These are phyloP conservation scores for Craseonycteris thonglongyai DNA, from an alignment of 2,113 vertebrate genomes.

Conservation along the genomic window DNA sequence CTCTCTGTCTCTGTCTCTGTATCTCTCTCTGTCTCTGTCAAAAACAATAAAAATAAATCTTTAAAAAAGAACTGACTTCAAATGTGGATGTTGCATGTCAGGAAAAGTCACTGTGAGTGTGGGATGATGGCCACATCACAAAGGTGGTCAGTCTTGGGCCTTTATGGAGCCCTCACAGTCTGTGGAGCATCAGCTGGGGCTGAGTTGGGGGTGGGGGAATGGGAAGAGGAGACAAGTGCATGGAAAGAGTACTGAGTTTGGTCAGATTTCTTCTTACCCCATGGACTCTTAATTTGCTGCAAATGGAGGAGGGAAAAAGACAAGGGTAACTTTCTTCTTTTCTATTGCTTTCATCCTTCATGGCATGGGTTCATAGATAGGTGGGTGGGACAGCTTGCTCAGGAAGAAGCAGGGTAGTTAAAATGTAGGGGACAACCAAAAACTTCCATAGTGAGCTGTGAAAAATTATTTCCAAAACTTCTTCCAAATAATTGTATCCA, in stretches of 20 bases:
- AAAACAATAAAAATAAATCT: too few species aligned
- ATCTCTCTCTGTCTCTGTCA: too few species aligned
- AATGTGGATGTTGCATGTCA: neutral
- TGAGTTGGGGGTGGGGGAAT: neutral
- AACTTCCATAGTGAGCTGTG: neutral
- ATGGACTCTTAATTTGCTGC: neutral
- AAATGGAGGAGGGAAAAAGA: neutral
- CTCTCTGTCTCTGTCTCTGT: too few species aligned
- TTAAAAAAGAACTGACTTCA: neutral
- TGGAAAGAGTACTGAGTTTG: neutral
- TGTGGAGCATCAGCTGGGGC: neutral
- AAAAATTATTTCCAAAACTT: neutral
- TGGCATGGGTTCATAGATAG: too few species aligned
- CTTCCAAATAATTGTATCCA: neutral
- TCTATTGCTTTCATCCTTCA: neutral
- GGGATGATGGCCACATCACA: neutral
- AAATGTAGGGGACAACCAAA: neutral
- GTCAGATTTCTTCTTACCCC: neutral
- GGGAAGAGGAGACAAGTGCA: neutral
- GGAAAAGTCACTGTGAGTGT: neutral
- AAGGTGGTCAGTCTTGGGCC: neutral
- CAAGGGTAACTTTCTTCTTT: neutral
- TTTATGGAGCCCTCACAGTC: neutral
- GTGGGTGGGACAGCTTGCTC: too few species aligned
- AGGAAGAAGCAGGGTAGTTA: neutral